phyloP scores from a whole-genome alignment of 2,888 invertebrate species.

The Leptinotarsa rubiginosa region DNA sequence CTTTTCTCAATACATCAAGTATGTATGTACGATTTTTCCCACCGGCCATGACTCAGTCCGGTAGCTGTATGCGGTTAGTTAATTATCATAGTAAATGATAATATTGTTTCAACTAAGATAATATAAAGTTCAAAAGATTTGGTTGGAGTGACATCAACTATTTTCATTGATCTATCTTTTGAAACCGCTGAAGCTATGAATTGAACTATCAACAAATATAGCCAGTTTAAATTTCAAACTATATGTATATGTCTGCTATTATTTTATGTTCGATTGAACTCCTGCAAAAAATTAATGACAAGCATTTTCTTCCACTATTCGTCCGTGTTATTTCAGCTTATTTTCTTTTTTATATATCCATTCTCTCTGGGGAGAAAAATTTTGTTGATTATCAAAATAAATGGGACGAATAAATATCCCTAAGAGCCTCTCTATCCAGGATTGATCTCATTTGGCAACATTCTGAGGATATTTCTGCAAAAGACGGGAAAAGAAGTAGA shows the following conservation, averaged over 20 bases:
- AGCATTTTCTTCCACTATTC: neutral
- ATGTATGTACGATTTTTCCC: no score
- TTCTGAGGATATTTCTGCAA: conserved; percentile 21
- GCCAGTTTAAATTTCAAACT: no score
- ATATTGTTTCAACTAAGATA: no score
- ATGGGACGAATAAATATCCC: conserved; percentile 36
- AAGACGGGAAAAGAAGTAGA: neutral
- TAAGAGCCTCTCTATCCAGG: conserved; percentile 36
- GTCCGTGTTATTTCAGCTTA: neutral
- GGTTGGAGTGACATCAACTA: no score
- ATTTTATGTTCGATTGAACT: neutral
- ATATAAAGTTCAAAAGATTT: no score
- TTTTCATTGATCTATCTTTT: no score
- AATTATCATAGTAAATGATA: no score
- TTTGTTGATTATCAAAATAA: conserved; percentile 35
- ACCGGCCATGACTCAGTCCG: no score
- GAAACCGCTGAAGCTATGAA: no score
- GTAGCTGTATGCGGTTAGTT: no score
- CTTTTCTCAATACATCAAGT: no score
- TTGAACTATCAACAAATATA: no score
- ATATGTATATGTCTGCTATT: neutral
- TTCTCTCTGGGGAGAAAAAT: conserved; percentile 23
- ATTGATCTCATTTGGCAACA: conserved; percentile 38
- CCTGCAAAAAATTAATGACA: neutral
- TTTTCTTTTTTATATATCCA: conserved; percentile 10